These are phyloP conservation scores for Diabrotica virgifera DNA, from an alignment of 1,140 invertebrate species.

Conservation along the genomic window DNA sequence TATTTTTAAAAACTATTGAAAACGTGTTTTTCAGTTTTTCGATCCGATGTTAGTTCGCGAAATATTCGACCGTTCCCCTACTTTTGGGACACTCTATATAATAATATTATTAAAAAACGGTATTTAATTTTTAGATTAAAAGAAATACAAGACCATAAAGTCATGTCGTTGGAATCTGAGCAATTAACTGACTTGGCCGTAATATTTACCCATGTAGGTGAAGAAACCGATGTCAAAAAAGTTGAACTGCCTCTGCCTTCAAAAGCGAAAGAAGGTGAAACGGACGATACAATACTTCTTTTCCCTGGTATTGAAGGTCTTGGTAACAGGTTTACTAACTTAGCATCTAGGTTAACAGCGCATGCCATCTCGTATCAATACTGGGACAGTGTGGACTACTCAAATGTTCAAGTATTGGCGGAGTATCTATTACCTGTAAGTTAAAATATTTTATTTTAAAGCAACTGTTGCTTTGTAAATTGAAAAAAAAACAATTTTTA, in stretches of 20 bases:
- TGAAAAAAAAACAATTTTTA: no score
- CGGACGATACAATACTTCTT: constrained; percentile 56
- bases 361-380: constrained; percentile 68
- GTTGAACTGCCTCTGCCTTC: background rate
- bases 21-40: no score
- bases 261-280: background rate
- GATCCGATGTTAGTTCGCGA: no score
- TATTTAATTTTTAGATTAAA: constrained; percentile 14
- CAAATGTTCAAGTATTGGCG: constrained; percentile 46
- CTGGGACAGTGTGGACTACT: constrained; percentile 43
- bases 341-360: constrained; percentile 57
- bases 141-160: constrained; percentile 21
- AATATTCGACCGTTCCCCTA: no score
- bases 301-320: constrained; percentile 80
- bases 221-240: background rate
- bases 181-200: background rate
- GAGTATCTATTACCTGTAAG: constrained; percentile 48
- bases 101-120: no score
- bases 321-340: constrained; percentile 55
- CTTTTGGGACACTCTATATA: no score
- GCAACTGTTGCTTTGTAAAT: no score
- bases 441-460: background rate
- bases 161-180: background rate
- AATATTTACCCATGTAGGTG: constrained; percentile 1
- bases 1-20: no score